Percentiles rank a stretch among this genome's conserved stretches.
These are phyloP conservation scores for Odocoileus hemionus DNA, from an alignment of 2,113 vertebrate species.

Conservation along the genomic window DNA sequence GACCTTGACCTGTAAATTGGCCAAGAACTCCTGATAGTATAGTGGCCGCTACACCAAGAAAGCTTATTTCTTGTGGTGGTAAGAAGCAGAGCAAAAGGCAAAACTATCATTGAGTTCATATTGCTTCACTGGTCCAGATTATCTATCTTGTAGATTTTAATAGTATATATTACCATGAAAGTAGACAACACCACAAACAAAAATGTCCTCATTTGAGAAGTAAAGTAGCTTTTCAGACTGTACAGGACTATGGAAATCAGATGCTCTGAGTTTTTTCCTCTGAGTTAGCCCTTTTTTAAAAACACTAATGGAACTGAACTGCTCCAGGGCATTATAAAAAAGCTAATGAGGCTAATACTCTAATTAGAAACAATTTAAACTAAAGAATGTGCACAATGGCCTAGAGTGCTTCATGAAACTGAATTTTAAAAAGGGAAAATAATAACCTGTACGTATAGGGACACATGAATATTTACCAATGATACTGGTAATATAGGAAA, in stretches of 20 bases:
- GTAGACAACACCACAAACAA: not conserved
- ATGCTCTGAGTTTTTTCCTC: not conserved
- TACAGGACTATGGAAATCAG: not conserved
- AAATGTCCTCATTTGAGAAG: not conserved
- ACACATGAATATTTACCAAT: not conserved
- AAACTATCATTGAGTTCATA: not conserved
- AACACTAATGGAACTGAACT: slow-evolving; percentile 21
- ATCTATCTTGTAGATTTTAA: slow-evolving; percentile 5
- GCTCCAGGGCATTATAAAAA: slow-evolving; percentile 46
- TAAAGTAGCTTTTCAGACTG: not conserved
- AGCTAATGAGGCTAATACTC: slow-evolving; percentile 36
- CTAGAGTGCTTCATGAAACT: slow-evolving; percentile 15
- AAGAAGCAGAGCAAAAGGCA: slow-evolving; percentile 6
- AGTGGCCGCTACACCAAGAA: not conserved
- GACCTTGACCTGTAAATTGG: slow-evolving; percentile 37
- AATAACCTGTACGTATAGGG: not conserved
- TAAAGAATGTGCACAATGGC: not conserved
- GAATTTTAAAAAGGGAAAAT: slow-evolving; percentile 25
- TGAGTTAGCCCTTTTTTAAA: not conserved
- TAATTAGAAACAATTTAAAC: slow-evolving; percentile 51
- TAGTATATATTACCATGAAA: not conserved
- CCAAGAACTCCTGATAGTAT: slow-evolving; percentile 22
- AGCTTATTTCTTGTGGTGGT: not conserved
- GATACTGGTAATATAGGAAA: not conserved
- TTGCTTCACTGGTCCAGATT: not conserved